Conservation (phyloP, 1,140 invertebrate genomes). For the Aphelenchoides besseyi region DNA sequence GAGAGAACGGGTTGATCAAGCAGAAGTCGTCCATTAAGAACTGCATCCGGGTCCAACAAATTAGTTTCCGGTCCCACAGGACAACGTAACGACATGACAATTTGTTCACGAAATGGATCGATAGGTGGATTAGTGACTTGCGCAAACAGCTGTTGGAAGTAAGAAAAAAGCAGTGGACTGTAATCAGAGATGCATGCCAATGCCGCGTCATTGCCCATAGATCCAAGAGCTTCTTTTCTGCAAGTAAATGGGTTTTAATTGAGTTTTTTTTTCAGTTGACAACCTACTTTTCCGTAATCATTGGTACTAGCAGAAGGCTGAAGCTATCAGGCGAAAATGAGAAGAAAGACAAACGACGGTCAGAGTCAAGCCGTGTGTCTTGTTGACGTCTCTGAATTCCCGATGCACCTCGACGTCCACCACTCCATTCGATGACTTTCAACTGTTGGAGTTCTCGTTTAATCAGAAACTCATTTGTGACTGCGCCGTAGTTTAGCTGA, state of each 20-base stretch:
- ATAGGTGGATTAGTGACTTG: conserved; percentile 99
- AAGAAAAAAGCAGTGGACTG: conserved; percentile 89
- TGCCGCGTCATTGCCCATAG: conserved; percentile 98
- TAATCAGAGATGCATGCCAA: conserved; percentile 90
- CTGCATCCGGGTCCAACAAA: conserved; percentile 80
- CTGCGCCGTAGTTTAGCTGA: conserved; percentile 57
- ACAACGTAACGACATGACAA: conserved; percentile 87
- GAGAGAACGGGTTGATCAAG: conserved; percentile 90
- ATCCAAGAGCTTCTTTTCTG: conserved; percentile 94
- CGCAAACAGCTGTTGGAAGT: conserved; percentile 99
- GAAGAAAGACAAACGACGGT: conserved; percentile 82
- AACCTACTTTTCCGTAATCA: conserved; percentile 88
- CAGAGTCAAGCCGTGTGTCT: conserved; percentile 69
- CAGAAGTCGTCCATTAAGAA: conserved; percentile 88
- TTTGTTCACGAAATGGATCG: conserved; percentile 96
- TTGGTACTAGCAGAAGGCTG: conserved; percentile 85
- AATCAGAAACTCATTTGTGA: conserved; percentile 60
- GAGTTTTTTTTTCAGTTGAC: conserved; percentile 17
- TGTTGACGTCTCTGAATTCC: conserved; percentile 44
- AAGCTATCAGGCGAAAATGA: conserved; percentile 93
- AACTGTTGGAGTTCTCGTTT: conserved; percentile 45
- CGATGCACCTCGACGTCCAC: conserved; percentile 61
- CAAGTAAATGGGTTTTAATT: conserved; percentile 16
- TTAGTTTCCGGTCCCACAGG: conserved; percentile 81
- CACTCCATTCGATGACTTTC: conserved; percentile 43